Percentiles rank a stretch among this genome's conserved stretches.
phyloP scores from a whole-genome alignment of 2,888 invertebrate genomes.

The Alloplasta piceator region DNA sequence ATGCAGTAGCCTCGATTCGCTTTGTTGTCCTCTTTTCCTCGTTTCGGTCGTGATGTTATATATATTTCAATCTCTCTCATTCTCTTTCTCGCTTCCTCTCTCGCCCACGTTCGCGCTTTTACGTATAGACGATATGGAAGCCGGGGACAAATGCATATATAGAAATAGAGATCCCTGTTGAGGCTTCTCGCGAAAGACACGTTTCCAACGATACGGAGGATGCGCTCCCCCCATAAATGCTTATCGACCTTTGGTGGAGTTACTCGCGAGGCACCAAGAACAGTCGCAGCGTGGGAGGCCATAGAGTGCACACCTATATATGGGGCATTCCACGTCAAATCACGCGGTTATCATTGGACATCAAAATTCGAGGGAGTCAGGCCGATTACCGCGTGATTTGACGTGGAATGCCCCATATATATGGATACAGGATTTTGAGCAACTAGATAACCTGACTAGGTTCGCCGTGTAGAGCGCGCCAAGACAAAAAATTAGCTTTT shows the following conservation, averaged over 20 bases:
- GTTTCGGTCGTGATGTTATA: slow-evolving; percentile 16
- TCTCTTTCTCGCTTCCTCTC: background rate
- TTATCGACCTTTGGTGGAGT: slow-evolving; percentile 64
- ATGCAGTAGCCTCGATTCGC: slow-evolving; percentile 55
- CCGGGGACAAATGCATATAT: background rate
- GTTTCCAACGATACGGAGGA: slow-evolving; percentile 19
- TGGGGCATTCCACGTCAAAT: too few species aligned
- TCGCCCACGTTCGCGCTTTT: background rate
- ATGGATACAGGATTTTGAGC: too few species aligned
- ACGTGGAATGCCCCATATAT: too few species aligned
- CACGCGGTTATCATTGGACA: too few species aligned
- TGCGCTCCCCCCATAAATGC: slow-evolving; percentile 59
- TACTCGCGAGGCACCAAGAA: slow-evolving; percentile 25
- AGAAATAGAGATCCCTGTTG: background rate
- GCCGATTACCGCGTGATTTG: too few species aligned
- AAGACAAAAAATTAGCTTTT: too few species aligned
- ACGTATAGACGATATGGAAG: background rate
- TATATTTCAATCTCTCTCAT: background rate
- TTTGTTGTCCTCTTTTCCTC: slow-evolving; percentile 46
- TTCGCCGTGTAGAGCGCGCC: too few species aligned
- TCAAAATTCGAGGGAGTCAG: too few species aligned
- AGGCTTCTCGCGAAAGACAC: slow-evolving; percentile 9
- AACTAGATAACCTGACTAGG: too few species aligned
- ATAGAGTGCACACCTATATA: background rate
- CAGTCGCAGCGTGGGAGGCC: background rate